A percentile compares a stretch with the other conserved stretches of the same genome.
These are phyloP conservation scores for Camelus dromedarius DNA, from an alignment of 2,113 vertebrate species.

Conservation along the genomic window DNA sequence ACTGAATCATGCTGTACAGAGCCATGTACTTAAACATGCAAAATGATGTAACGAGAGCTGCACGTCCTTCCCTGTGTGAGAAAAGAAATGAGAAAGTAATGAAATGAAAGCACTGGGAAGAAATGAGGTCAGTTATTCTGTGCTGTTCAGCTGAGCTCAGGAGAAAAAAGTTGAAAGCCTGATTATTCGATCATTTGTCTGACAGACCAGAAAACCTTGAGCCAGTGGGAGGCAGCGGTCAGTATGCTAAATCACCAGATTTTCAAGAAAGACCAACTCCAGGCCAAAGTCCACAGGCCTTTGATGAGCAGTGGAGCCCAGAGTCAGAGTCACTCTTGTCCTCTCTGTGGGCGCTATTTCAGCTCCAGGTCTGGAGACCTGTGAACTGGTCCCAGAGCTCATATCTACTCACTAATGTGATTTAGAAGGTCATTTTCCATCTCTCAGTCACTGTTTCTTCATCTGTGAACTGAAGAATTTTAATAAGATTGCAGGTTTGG, in stretches of 20 bases:
- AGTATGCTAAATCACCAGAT: neutral
- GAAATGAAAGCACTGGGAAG: neutral
- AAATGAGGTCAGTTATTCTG: constrained; percentile 12
- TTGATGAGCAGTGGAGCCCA: neutral
- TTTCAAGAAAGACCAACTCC: neutral
- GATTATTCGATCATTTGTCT: neutral
- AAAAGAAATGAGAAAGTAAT: constrained; percentile 24
- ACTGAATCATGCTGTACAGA: constrained; percentile 91
- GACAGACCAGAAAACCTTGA: neutral
- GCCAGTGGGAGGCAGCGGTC: neutral
- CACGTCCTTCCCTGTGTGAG: constrained; percentile 88
- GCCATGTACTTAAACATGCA: constrained; percentile 93
- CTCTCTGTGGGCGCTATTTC: neutral
- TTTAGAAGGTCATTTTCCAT: neutral
- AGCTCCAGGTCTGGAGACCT: neutral
- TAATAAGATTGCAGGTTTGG: neutral
- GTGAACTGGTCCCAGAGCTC: neutral
- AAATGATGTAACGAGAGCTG: constrained; percentile 90
- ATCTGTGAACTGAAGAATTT: neutral
- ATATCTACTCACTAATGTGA: neutral
- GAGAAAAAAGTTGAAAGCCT: neutral
- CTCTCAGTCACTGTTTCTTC: neutral
- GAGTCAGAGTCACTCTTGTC: neutral
- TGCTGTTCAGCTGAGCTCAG: neutral
- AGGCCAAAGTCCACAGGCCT: neutral